These are phyloP conservation scores for Trematomus loennbergii DNA, from an alignment of 2,113 vertebrate genomes.

Conservation along the genomic window DNA sequence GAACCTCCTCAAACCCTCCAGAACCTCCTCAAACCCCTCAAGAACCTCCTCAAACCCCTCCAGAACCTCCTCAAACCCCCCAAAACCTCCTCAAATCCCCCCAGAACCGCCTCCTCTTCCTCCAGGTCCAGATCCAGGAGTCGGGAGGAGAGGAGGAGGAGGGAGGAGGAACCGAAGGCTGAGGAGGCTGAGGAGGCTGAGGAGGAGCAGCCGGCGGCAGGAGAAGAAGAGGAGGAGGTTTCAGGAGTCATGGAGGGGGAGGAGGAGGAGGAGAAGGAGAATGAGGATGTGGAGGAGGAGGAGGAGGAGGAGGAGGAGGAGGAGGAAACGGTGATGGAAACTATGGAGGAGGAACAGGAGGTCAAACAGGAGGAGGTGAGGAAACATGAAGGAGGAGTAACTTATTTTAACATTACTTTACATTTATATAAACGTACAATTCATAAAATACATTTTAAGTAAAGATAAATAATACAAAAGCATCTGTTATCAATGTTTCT, in stretches of 20 bases:
- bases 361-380: too few relatives aligned
- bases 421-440: too few relatives aligned
- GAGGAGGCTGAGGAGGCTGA: slow-evolving; percentile 19
- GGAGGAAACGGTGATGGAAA: slow-evolving; percentile 16
- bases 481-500: too few relatives aligned
- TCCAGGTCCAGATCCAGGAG: slow-evolving; percentile 22
- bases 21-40: slow-evolving; percentile 4
- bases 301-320: slow-evolving; percentile 33
- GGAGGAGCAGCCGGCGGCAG: slow-evolving; percentile 25
- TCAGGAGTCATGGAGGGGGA: slow-evolving; percentile 69
- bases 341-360: slow-evolving; percentile 1
- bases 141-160: slow-evolving; percentile 55
- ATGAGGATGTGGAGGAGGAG: too few relatives aligned
- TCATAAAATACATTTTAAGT: too few relatives aligned
- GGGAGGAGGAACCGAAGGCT: slow-evolving; percentile 25
- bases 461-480: too few relatives aligned
- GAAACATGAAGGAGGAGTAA: too few relatives aligned
- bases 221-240: slow-evolving; percentile 55
- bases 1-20: slow-evolving; percentile 50
- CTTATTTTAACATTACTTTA: too few relatives aligned
- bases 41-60: too few relatives aligned
- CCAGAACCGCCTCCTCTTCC: slow-evolving; percentile 19
- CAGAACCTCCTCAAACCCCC: too few relatives aligned
- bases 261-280: slow-evolving; percentile 5
- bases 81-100: too few relatives aligned